phyloP scores from a whole-genome alignment of 53 echinoderm and acorn worm species.

The Holothuria scabra region DNA sequence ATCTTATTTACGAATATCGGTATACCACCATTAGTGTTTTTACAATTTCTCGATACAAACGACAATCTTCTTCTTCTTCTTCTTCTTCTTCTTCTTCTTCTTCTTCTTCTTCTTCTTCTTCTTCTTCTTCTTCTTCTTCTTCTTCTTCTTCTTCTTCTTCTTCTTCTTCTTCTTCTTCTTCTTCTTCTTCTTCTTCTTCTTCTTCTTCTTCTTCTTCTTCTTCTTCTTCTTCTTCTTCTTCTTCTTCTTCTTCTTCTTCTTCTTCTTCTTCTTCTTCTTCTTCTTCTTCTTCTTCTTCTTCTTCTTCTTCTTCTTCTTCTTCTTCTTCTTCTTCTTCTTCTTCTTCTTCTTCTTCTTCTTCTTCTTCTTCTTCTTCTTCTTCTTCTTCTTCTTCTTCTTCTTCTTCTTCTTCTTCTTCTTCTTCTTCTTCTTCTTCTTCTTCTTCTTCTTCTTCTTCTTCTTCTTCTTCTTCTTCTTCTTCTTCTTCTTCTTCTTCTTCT shows the following conservation, averaged over 20 bases:
- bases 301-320: slow-evolving; percentile 7
- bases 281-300: slow-evolving; percentile 6
- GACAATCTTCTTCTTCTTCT: no score
- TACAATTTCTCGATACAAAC: no score
- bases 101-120: no score
- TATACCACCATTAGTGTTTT: no score
- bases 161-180: slow-evolving; percentile 6
- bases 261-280: slow-evolving; percentile 1
- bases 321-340: slow-evolving; percentile 1
- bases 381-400: background rate
- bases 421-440: background rate
- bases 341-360: slow-evolving; percentile 6
- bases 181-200: slow-evolving; percentile 7
- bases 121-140: no score
- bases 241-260: slow-evolving; percentile 7
- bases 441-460: background rate
- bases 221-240: slow-evolving; percentile 6
- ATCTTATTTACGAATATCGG: no score
- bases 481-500: background rate
- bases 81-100: no score
- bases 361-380: slow-evolving; percentile 2
- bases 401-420: background rate
- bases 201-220: slow-evolving; percentile 1
- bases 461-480: background rate
- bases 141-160: background rate